Conservation (phyloP, 2,113 vertebrate genomes). For the Apodemus speciosus region DNA sequence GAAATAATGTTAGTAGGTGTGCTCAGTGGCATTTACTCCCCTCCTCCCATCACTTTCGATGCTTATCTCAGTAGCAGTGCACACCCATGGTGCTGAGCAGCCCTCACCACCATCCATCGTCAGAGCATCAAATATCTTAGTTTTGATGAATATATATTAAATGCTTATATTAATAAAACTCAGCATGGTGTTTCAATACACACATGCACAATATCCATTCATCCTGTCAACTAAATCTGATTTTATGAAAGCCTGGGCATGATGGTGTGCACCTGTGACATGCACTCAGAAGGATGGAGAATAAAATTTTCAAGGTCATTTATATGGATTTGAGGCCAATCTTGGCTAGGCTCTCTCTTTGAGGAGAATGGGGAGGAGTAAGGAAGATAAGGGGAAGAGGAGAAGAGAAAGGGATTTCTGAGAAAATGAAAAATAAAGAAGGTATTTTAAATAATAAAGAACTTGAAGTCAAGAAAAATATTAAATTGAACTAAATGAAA, state of each 20-base stretch:
- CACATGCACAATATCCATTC: neutral
- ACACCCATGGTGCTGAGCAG: too few relatives aligned
- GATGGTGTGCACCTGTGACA: neutral
- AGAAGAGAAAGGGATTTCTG: neutral
- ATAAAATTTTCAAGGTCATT: neutral
- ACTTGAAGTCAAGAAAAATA: neutral
- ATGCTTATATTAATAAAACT: neutral
- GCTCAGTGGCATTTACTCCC: neutral
- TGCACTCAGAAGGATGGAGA: neutral
- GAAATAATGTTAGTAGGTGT: neutral
- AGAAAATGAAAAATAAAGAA: neutral
- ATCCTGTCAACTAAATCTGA: neutral
- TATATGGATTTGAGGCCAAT: neutral
- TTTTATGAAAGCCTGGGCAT: neutral
- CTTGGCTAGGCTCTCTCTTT: neutral
- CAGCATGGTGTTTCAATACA: neutral
- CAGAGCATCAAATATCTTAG: neutral
- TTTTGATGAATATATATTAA: neutral
- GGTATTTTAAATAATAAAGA: neutral
- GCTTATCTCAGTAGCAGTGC: neutral
- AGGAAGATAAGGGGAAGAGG: too few relatives aligned
- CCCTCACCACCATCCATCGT: neutral
- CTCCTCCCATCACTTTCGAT: neutral
- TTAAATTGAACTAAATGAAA: conserved; percentile 2
- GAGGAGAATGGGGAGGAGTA: neutral